A percentile compares a stretch with the other conserved stretches of the same genome.
Evolutionary conservation across 2,113 vertebrate species (phyloP).

Genomic region (Archocentrus centrarchus): DNA sequence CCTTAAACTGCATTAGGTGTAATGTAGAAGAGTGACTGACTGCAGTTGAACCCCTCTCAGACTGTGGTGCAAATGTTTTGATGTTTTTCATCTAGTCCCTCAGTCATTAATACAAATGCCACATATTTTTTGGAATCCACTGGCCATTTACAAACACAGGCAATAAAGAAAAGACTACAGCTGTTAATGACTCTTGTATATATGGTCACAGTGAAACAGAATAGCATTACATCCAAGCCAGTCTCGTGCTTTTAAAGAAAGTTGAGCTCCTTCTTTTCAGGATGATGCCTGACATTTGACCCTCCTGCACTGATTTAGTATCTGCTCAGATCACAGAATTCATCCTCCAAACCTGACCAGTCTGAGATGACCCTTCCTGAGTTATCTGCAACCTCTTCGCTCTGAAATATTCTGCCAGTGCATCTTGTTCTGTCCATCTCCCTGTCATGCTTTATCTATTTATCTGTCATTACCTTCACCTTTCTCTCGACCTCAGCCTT

Average conservation of each 20-base stretch:
- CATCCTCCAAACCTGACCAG: conserved; percentile 23
- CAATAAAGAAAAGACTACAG: neutral
- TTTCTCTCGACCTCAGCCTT: conserved; percentile 43
- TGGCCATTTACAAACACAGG: neutral
- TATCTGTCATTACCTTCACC: conserved; percentile 44
- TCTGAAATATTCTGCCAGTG: conserved; percentile 16
- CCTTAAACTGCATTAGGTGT: neutral
- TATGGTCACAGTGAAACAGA: neutral
- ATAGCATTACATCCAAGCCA: neutral
- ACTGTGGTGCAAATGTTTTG: neutral
- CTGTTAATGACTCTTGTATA: neutral
- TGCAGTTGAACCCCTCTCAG: neutral
- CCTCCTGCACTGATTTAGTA: neutral
- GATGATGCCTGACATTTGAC: conserved; percentile 31
- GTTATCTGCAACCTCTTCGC: conserved; percentile 16
- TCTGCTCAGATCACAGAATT: conserved; percentile 28
- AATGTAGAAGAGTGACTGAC: conserved; percentile 1
- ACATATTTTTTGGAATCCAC: neutral
- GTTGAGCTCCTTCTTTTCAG: neutral
- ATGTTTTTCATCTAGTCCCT: conserved; percentile 1
- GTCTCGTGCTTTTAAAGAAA: neutral
- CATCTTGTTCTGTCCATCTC: conserved; percentile 9
- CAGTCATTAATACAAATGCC: neutral
- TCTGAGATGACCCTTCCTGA: conserved; percentile 4
- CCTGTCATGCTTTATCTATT: conserved; percentile 48